Evolutionary conservation across 35 echinoderm and acorn worm genomes (phyloP), one percentile per base, ranked within the genome.

Genomic region (Apostichopus californicus): DNA sequence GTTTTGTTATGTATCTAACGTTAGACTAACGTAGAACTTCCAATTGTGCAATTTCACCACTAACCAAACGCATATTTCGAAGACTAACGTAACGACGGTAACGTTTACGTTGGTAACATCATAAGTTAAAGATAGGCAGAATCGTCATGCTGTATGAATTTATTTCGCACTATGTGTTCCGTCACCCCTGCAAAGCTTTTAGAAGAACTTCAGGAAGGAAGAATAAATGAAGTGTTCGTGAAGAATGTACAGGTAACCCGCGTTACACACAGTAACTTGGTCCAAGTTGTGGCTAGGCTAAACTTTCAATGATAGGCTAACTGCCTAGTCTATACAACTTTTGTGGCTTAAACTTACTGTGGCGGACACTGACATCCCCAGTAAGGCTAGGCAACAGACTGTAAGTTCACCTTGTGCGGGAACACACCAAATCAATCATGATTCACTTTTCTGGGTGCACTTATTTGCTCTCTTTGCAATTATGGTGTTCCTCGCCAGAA

Each of bases 161-260:
- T 11, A 11, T 11, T 68, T 18, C 21, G 3, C 71, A 22, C 17
- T 20, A 75, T 75, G 71, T 22, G 17, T 75, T 22, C 81, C 25
- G 58, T 58, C 55, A 55, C 81, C 55, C 58, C 81, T 23, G 81
- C 17, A 58, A 85, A 85, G 14, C 81, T 85, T 56, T 15, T 85
- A 18, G 56, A 4, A 20, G 81, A 85, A 22, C 81, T 85, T 18
- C 81, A 85, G 23, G 81, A 59, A 85, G 81, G 81, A 85, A 85
- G 56, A 59, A 57, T 85, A 18, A 59, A 58, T 59, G 34, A 85
- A 55, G 54, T 8, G 5, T 59, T 85, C 57, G 81, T 85, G 13
- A 85, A 58, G 54, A 18, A 59, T 85, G 17, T 85, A n/a, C 55
- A 85, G 81, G 81, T 85, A 23, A 46, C 34, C 34, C 3, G 34